phyloP scores from a whole-genome alignment of 2,888 invertebrate species.

The Malacosoma neustria region DNA sequence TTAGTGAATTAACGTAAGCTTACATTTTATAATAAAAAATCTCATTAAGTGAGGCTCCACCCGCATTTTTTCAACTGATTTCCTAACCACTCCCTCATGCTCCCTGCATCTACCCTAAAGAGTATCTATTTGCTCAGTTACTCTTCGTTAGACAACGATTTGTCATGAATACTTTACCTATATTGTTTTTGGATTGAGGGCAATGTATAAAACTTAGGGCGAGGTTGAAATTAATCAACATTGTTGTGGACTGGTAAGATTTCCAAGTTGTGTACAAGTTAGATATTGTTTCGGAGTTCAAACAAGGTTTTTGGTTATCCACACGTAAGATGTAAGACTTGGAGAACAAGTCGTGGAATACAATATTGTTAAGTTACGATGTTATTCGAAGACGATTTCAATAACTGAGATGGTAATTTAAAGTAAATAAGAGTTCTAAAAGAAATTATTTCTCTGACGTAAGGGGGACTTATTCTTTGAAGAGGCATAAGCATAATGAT shows the following conservation, averaged over 20 bases:
- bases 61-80: slow-evolving; percentile 1
- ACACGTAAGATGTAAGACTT: neutral
- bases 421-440: too few relatives aligned
- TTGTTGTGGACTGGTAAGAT: slow-evolving; percentile 10
- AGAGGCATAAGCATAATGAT: too few relatives aligned
- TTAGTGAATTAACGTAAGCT: too few relatives aligned
- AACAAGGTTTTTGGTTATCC: neutral
- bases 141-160: slow-evolving; percentile 71
- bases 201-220: slow-evolving; percentile 24
- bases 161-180: slow-evolving; percentile 72
- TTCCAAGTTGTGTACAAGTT: slow-evolving; percentile 4
- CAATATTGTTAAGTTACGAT: too few relatives aligned
- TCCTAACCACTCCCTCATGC: neutral
- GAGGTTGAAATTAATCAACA: slow-evolving; percentile 18
- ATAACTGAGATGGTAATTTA: too few relatives aligned
- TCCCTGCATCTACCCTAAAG: slow-evolving; percentile 36
- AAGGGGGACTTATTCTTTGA: too few relatives aligned
- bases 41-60: slow-evolving; percentile 27
- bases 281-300: neutral
- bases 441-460: too few relatives aligned
- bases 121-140: slow-evolving; percentile 64
- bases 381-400: too few relatives aligned
- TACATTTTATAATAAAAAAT: too few relatives aligned
- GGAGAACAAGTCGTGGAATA: too few relatives aligned
- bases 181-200: slow-evolving; percentile 72